Evolutionary conservation across 2,888 invertebrate species (phyloP), one percentile per base, ranked within the genome.

Genomic region (Mechanitis mazaeus): DNA sequence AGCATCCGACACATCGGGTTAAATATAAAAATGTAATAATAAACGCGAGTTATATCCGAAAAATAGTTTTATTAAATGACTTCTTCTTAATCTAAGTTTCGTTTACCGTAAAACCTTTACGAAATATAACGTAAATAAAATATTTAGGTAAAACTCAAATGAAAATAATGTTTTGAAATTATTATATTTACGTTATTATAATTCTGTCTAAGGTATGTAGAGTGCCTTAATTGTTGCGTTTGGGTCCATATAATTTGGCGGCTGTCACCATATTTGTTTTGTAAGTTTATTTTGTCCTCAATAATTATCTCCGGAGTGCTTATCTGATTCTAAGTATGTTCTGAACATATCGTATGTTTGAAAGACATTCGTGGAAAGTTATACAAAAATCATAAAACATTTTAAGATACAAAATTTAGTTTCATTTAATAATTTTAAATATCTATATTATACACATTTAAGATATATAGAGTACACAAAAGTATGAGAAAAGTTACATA

Each of bases 231-330:
- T 11, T 42, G 59, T 55, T 65, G 59, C 59, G 61, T 58, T 67
- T 56, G 47, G 60, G 55, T 61, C 59, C 65, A 61, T 20, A 61
- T 57, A 59, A 60, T 60, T 55, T 55, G 60, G 60, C 31, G 50
- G 42, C 56, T 54, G 56, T 61, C 47, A 50, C 42, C 42, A 42
- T 61, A 54, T 58, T 61, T 66, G 56, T 60, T 53, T 57, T 58
- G 53, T 58, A 46, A 38, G 60, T 64, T 62, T 64, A 57, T 59
- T 65, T 59, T 66, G 60, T 64, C 64, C 54, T 56, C 64, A 55
- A 57, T 63, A 64, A 68, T 68, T 68, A 61, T 60, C 54, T 47
- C n/a, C 33, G 38, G 54, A 68, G 68, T 68, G 68, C 42, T 65
- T 64, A 59, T 60, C 58, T 47, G 31, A 56, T 38, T 55, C 45